Base-by-base conservation (phyloP, 37 sponge, comb jelly and placozoan genomes). In the Beroe forskalii region DNA sequence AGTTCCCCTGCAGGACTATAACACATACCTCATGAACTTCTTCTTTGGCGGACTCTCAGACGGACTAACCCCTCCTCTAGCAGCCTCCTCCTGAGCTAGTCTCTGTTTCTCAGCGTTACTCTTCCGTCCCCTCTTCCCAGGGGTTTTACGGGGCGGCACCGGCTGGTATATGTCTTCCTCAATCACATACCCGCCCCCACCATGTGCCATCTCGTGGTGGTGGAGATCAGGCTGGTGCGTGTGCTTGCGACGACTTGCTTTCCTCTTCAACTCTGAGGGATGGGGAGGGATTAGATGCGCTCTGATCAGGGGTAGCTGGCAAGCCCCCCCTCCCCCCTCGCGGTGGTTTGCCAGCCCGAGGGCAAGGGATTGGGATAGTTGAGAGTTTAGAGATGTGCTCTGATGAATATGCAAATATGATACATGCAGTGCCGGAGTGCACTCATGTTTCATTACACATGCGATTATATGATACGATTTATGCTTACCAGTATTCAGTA, bases 1-100 rank as follows among this genome's bases (percentile, higher is more conserved):
- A n/a, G n/a, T n/a, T n/a, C n/a, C n/a, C n/a, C n/a, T n/a, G n/a
- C n/a, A n/a, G n/a, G n/a, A n/a, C n/a, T n/a, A n/a, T n/a, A n/a
- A n/a, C n/a, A n/a, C n/a, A n/a, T 48, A 69, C 72, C 86, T 80
- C 86, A 80, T 80, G 27, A 80, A 80, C 40, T 80, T 80, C 66
- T 64, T 64, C 86, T 80, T 80, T 32, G 27, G 27, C 2, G 72
- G 72, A 33, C 72, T 69, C 72, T 69, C 19, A 35, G 38, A 20
- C 17, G 72, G 72, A 33, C 72, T 69, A 2, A 2, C 32, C 3
- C 32, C 37, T 9, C 0, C 19, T 69, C 72, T 69, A 33, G 28
- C 72, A 17, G 27, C 33, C 27, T 69, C 32, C 72, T 32, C 72
- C 38, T 20, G 35, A 17, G 32, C 32, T 2, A 14, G 4, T 17